Base-by-base conservation (phyloP, 2,888 invertebrate genomes). In the Cepaea hortensis region DNA sequence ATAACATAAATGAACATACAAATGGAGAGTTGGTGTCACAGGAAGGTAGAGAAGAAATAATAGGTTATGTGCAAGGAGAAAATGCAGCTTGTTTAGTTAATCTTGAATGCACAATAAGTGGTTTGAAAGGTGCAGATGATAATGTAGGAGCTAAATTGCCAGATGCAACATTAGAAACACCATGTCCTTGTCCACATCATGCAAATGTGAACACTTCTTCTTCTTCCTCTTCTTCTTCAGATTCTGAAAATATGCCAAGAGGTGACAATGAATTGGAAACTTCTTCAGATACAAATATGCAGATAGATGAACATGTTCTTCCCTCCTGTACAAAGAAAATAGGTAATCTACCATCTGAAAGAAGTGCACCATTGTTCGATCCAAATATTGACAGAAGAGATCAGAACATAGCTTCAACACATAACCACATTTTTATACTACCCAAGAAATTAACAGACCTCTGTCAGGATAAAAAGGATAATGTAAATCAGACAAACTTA, bases 181-280 rank as follows among this genome's bases (percentile, higher is more conserved):
- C 55, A 77, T 77, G 55, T 77, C 55, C 77, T 23, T 55, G n/a
- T 9, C 77, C 77, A 6, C 9, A 23, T 77, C 77, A 77, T 50
- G 5, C 76, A 18, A 76, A 20, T 77, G n/a, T 61, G 55, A 7
- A 23, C 7, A 61, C 76, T 50, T n/a, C 50, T 13, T 55, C 55
- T 55, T 5, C 23, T 11, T 77, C 76, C 18, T n/a, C 50, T 13
- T 55, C n/a, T 55, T 5, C 23, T n/a, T 77, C 77, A 77, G 77
- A 55, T 77, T n/a, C 23, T n/a, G 55, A 50, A 55, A 55, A 77
- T 77, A 20, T 77, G 23, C 77, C 20, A 11, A 55, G 55, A 55
- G 3, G 6, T 55, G 55, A 55, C 6, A 55, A 55, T 55, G 55
- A 55, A 55, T 55, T 55, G 55, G 55, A 55, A 55, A 55, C 55